Conservation (phyloP, 1,140 invertebrate species). For the Bombus breviceps region DNA sequence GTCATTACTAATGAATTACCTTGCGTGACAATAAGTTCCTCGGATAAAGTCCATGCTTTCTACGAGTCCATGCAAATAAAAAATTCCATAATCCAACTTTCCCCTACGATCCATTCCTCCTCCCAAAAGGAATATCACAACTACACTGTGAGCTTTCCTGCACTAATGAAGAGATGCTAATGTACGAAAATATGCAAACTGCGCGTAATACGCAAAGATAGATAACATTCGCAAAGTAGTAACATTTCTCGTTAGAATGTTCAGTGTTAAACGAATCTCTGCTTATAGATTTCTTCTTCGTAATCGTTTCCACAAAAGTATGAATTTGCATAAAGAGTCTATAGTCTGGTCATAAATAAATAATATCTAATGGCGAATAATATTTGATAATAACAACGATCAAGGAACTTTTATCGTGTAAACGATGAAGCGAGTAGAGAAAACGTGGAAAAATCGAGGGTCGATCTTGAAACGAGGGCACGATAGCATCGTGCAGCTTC, state of each 20-base stretch:
- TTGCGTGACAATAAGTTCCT: neutral
- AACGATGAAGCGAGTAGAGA: neutral
- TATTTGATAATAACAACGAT: neutral
- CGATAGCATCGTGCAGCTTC: conserved; percentile 28
- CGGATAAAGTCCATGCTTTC: neutral
- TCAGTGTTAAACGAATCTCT: neutral
- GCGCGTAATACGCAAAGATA: too few relatives aligned
- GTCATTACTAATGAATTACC: neutral
- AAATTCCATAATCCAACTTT: neutral
- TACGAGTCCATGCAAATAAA: too few relatives aligned
- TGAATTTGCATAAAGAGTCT: neutral
- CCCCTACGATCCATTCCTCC: too few relatives aligned
- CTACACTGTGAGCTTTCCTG: neutral
- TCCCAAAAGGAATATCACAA: neutral
- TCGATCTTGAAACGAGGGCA: conserved; percentile 5
- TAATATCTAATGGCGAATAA: too few relatives aligned
- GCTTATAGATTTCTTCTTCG: too few relatives aligned
- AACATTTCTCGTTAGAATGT: neutral
- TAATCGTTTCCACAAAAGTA: neutral
- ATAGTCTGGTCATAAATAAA: too few relatives aligned
- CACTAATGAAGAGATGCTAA: neutral
- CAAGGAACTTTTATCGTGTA: neutral
- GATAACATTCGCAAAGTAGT: neutral
- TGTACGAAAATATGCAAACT: too few relatives aligned
- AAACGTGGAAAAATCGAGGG: neutral